phyloP scores from a whole-genome alignment of 2,888 invertebrate genomes.

The Pyrocoelia pectoralis region DNA sequence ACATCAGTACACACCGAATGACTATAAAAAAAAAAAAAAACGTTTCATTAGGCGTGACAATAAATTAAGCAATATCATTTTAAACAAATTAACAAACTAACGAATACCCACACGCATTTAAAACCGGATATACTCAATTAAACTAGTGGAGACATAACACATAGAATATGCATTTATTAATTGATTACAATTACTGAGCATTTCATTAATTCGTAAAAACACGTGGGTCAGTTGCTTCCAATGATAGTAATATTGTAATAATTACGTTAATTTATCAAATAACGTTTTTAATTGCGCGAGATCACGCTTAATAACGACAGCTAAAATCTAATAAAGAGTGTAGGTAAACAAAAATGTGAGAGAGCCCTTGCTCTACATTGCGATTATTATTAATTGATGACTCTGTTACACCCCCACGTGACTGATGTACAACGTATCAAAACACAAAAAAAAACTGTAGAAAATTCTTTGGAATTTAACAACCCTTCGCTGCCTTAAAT shows the following conservation, averaged over 20 bases:
- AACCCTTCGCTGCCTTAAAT: too few relatives aligned
- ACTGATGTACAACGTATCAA: too few relatives aligned
- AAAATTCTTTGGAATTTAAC: too few relatives aligned
- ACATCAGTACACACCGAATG: too few relatives aligned
- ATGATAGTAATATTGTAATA: slow-evolving; percentile 11
- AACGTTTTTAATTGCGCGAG: not conserved
- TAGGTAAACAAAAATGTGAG: not conserved
- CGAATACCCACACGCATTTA: slow-evolving; percentile 47
- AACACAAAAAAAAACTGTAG: too few relatives aligned
- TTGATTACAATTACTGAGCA: slow-evolving; percentile 47
- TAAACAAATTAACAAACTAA: slow-evolving; percentile 48
- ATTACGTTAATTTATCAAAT: slow-evolving; percentile 11
- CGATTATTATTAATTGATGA: too few relatives aligned
- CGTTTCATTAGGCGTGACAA: slow-evolving; percentile 41
- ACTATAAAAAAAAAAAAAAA: slow-evolving; percentile 28
- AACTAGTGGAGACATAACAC: slow-evolving; percentile 41
- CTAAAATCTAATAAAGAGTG: not conserved
- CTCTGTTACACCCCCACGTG: too few relatives aligned
- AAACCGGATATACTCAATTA: slow-evolving; percentile 47
- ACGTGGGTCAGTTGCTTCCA: slow-evolving; percentile 25
- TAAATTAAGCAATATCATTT: slow-evolving; percentile 43
- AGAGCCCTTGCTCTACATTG: too few relatives aligned
- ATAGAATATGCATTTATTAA: slow-evolving; percentile 49
- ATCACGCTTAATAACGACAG: not conserved
- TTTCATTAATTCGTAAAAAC: slow-evolving; percentile 36